Evolutionary conservation across 2,113 vertebrate genomes (phyloP).

Genomic region (Sialia sialis): DNA sequence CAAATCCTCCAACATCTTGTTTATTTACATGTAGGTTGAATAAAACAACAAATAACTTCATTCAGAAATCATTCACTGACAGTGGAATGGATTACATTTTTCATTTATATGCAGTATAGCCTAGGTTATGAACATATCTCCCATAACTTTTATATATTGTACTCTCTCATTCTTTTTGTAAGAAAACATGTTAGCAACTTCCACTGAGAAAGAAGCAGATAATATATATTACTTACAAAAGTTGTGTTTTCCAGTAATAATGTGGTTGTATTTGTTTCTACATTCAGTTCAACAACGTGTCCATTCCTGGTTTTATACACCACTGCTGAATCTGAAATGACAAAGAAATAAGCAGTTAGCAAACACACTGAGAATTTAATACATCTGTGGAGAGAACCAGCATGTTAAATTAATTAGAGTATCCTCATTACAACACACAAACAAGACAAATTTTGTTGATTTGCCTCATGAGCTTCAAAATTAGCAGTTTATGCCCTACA

Average conservation of each 20-base stretch:
- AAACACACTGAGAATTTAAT: conserved; percentile 22
- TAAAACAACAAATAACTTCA: background rate
- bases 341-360: conserved; percentile 62
- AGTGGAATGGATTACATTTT: background rate
- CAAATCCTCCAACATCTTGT: background rate
- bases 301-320: conserved; percentile 92
- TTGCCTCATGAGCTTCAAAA: background rate
- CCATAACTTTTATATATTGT: background rate
- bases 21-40: background rate
- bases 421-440: background rate
- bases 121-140: background rate
- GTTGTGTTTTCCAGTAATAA: conserved; percentile 89
- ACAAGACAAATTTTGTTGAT: background rate
- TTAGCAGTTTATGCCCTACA: background rate
- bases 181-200: background rate
- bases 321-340: conserved; percentile 87
- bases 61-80: background rate
- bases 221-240: conserved; percentile 83
- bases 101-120: background rate
- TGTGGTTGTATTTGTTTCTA: conserved; percentile 86
- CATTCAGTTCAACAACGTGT: conserved; percentile 92
- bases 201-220: background rate
- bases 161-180: background rate
- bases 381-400: background rate
- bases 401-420: background rate